Evolutionary conservation across 2,113 vertebrate species (phyloP).

Genomic region (Colossoma macropomum): DNA sequence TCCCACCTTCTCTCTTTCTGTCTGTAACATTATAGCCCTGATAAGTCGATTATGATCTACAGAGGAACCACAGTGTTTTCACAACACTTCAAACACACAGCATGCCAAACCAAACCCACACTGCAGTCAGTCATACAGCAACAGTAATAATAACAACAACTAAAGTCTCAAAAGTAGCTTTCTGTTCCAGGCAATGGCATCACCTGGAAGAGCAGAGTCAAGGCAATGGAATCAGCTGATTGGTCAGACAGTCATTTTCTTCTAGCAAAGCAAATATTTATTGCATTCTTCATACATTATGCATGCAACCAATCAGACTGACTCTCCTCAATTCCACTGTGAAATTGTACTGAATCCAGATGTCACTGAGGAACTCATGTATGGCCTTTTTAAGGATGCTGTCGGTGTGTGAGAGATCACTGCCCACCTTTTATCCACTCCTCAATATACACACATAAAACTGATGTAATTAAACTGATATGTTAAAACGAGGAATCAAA

Average conservation of each 20-base stretch:
- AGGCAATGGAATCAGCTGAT: background rate
- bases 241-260: background rate
- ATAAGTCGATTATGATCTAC: conserved; percentile 40
- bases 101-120: conserved; percentile 1
- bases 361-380: no score
- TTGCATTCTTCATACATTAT: background rate
- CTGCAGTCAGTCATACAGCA: background rate
- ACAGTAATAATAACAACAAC: background rate
- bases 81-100: conserved; percentile 20
- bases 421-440: no score
- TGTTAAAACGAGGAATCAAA: no score
- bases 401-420: no score
- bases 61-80: conserved; percentile 55
- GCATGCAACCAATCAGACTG: background rate
- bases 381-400: no score
- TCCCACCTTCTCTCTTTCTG: conserved; percentile 37
- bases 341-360: background rate
- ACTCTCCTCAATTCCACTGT: background rate
- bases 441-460: no score
- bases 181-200: background rate
- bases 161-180: background rate
- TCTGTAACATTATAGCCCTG: conserved; percentile 38
- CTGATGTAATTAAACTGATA: no score
- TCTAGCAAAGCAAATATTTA: background rate
- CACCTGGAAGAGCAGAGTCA: background rate